Base-by-base conservation (phyloP, 2,888 invertebrate genomes). In the Pharmacophagus antenor region DNA sequence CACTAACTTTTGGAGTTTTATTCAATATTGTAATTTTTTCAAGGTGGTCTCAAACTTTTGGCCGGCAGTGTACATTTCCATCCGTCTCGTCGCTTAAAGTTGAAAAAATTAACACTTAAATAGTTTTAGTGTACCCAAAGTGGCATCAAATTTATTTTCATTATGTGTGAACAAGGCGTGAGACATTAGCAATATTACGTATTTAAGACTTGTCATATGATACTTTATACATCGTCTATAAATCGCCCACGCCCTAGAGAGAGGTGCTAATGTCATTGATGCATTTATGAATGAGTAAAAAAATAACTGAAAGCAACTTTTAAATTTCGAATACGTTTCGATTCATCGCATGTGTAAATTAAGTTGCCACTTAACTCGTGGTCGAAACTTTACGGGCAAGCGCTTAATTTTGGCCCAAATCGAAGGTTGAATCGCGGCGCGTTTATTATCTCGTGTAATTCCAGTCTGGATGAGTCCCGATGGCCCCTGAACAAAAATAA, bases 401-500 rank as follows among this genome's bases (percentile, higher is more conserved):
- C 48, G 59, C 31, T 60, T 60, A 60, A 60, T 56, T 60, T 60
- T 51, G 55, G 48, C 37, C 54, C 50, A 47, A 60, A 60, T 56
- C 60, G 46, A 60, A 55, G 46, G 59, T 37, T 44, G 46, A 46
- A 58, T 52, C 23, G 31, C 31, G 59, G 55, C 20, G 42, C 46
- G 50, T 60, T 56, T 50, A 59, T 60, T 60, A 60, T 60, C 55
- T 55, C 60, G 22, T 46, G 60, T 56, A 55, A 55, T 56, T 44
- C 48, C 60, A 21, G 42, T 20, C 47, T 46, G 23, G 22, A 55
- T 46, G 55, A 22, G 51, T 51, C 54, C 55, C 55, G 50, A 23
- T 15, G 47, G 47, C 18, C 23, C 46, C 7, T 20, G 56, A 21
- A 53, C 42, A 50, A 66, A 70, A 71, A 70, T 69, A 71, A 71